Evolutionary conservation across 2,797 vertebrate species (phyloP), one percentile per base, ranked within the genome.

Genomic region (Knipowitschia caucasica): DNA sequence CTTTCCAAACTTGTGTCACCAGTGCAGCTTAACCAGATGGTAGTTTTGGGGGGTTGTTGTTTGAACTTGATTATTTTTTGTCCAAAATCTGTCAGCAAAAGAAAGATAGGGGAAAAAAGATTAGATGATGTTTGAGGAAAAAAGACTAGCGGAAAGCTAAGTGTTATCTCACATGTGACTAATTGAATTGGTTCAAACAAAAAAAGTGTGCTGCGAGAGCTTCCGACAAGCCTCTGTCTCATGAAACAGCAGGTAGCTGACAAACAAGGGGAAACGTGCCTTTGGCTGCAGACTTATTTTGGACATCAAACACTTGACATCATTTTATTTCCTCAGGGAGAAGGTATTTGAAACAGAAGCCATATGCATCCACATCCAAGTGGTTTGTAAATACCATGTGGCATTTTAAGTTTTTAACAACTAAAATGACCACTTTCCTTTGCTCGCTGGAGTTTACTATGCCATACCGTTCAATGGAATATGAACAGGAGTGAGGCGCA

Each of bases 221-320:
- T 85, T 88, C 83, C 85, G 83, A 90, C 85, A 88, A 89, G 87
- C 82, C 78, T 84, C 77, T 83, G 83, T 87, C 82, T 89, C 78
- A 49, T 89, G 85, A 90, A 91, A 90, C 88, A 90, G 91, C 90
- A 89, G 89, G 89, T 90, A 90, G 83, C 83, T 89, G 88, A 90
- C 88, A 90, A 90, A 91, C 85, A 87, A 84, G 80, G 71, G 83
- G 68, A 75, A 68, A 76, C 80, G 80, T 85, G 85, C 86, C 86
- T 89, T 89, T 89, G 88, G 86, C 86, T 85, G 77, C 86, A 88
- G 87, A 89, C 78, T 81, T 78, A 80, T 82, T 88, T 82, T 84
- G 80, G 88, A 90, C 86, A 89, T 90, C 88, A 91, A 89, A 89
- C 88, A 81, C 82, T 86, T 80, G 86, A 86, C 87, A 89, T 86